phyloP scores from a whole-genome alignment of 1,140 invertebrate genomes.

The Galleria mellonella region DNA sequence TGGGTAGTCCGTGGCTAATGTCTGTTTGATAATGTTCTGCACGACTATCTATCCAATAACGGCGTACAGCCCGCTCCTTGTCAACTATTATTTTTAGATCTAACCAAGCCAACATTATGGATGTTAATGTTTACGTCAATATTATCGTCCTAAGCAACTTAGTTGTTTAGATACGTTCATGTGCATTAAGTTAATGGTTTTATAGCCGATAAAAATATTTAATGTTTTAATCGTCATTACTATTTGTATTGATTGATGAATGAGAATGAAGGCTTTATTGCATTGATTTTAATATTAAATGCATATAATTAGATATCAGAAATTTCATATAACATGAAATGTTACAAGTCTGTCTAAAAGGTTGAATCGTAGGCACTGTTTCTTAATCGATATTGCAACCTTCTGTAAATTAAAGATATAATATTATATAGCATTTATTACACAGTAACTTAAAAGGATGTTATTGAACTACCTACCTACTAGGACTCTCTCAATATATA shows the following conservation, averaged over 20 bases:
- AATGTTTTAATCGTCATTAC: not conserved
- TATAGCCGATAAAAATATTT: not conserved
- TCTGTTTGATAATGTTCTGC: constrained; percentile 52
- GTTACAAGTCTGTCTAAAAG: no score
- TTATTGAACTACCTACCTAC: no score
- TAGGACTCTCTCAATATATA: no score
- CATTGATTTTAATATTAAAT: no score
- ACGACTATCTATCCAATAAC: constrained; percentile 34
- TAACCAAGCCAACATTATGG: constrained; percentile 5
- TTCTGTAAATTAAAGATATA: constrained; percentile 21
- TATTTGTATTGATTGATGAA: constrained; percentile 6
- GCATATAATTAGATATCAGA: no score
- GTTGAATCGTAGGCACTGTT: no score
- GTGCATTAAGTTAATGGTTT: not conserved
- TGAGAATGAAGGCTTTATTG: no score
- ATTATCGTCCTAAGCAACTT: not conserved
- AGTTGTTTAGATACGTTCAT: not conserved
- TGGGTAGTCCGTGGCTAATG: constrained; percentile 43
- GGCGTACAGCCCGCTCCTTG: constrained; percentile 25
- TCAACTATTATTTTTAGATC: constrained; percentile 61
- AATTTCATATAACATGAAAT: no score
- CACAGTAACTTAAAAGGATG: no score
- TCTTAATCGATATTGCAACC: constrained; percentile 38
- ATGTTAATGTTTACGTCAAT: constrained; percentile 23
- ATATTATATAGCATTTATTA: no score